Evolutionary conservation across 1,140 invertebrate genomes (phyloP), one percentile per base, ranked within the genome.

Genomic region (Tigriopus japonicus): DNA sequence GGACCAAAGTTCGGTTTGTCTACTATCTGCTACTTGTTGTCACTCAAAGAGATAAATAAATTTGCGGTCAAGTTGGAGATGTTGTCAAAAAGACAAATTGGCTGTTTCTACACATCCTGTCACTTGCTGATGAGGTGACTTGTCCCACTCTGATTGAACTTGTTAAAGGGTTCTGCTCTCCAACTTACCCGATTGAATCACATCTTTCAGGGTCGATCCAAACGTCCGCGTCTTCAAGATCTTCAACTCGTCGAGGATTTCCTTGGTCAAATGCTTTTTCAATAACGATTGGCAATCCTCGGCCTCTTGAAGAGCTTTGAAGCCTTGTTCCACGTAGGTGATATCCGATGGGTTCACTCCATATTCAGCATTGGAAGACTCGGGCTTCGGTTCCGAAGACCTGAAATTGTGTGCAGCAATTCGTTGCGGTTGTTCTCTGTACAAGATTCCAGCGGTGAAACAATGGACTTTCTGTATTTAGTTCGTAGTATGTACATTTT

Each of bases 201-300:
- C 84, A 75, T 94, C 89, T 65, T 92, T 76, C 51, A 93, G 80
- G 55, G 85, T 86, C 55, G 87, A 90, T 59, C 85, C 86, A 69
- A 90, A 88, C 62, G 80, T 81, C 13, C 15, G 15, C n/a, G 89
- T 93, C 72, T 89, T 90, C 77, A 85, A 84, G 68, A 79, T 84
- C 76, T 94, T 92, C 28, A 91, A 77, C 64, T 81, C 80, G 68
- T 95, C 88, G 70, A 94, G 91, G 17, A 93, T 73, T 68, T 91
- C 86, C 73, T 81, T 83, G 67, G 86, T 85, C 56, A 95, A 78
- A 74, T 89, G 85, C 72, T 95, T 96, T 78, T 94, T 95, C 76
- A 95, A 75, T 69, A 95, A 77, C 52, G 90, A 94, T 73, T 94
- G 91, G 72, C 88, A 92, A 73, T 91, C 84, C 41, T 65, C 64